A percentile compares a stretch with the other conserved stretches of the same genome.
These are phyloP conservation scores for Eristalis tenax DNA, from an alignment of 2,888 invertebrate genomes.

Conservation along the genomic window DNA sequence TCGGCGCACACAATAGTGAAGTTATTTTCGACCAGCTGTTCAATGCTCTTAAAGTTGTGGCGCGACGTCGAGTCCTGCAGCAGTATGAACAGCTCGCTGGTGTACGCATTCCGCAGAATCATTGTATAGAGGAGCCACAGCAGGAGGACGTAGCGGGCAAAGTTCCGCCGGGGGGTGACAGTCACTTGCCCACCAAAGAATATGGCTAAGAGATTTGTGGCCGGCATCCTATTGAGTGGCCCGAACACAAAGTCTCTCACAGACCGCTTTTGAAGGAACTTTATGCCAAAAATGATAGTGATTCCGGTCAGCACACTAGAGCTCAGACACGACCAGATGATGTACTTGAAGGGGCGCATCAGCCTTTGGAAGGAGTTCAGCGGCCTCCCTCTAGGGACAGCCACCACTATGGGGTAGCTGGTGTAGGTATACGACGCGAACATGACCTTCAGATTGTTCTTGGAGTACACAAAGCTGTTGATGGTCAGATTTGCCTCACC, in stretches of 20 bases:
- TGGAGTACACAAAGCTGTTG: conserved; percentile 74
- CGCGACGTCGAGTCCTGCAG: conserved; percentile 76
- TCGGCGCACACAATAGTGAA: conserved; percentile 72
- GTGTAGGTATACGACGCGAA: conserved; percentile 75
- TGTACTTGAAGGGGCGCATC: conserved; percentile 75
- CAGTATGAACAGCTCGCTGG: conserved; percentile 76
- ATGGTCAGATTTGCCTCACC: conserved; percentile 77
- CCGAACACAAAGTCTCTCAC: conserved; percentile 75
- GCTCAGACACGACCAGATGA: conserved; percentile 76
- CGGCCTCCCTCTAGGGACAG: conserved; percentile 74
- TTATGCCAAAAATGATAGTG: conserved; percentile 72
- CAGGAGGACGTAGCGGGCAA: conserved; percentile 77
- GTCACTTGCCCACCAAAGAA: conserved; percentile 75
- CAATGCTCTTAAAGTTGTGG: conserved; percentile 69
- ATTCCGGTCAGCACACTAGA: conserved; percentile 73
- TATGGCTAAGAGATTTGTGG: conserved; percentile 74
- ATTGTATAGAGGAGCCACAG: conserved; percentile 77
- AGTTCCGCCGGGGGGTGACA: conserved; percentile 75
- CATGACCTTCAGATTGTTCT: conserved; percentile 73
- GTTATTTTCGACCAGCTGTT: conserved; percentile 74
- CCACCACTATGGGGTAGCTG: conserved; percentile 75
- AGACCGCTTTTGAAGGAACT: conserved; percentile 66
- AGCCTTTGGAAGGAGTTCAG: conserved; percentile 76
- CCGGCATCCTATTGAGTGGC: conserved; percentile 74
- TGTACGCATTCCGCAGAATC: conserved; percentile 77